Percentiles rank a stretch among this genome's conserved stretches.
Conservation (phyloP, 2,888 invertebrate species). For the Drosophila picticornis region DNA sequence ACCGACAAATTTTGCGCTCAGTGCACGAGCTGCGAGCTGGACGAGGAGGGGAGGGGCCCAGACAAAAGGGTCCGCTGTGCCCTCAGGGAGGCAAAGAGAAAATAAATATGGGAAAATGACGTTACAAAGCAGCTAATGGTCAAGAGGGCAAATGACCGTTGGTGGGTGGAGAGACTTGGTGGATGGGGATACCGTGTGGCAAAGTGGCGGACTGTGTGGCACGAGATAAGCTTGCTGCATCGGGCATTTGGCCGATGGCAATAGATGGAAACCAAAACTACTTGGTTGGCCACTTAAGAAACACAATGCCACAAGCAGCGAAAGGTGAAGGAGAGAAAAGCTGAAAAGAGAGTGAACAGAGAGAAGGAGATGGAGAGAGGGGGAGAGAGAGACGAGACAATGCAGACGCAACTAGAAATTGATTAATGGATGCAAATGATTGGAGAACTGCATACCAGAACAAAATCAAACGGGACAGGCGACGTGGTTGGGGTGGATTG, state of each 20-base stretch:
- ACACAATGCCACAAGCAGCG: conserved; percentile 49
- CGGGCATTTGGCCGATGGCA: conserved; percentile 53
- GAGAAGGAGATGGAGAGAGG: not conserved
- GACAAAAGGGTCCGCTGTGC: conserved; percentile 59
- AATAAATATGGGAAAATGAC: conserved; percentile 42
- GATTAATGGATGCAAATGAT: conserved; percentile 85
- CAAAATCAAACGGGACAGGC: conserved; percentile 47
- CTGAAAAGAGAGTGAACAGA: not conserved
- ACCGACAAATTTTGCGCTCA: conserved; percentile 58
- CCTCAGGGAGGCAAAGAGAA: conserved; percentile 53
- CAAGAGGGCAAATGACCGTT: conserved; percentile 19
- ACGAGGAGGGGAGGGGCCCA: not conserved
- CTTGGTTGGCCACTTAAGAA: conserved; percentile 73
- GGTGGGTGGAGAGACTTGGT: not conserved
- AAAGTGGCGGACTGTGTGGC: conserved; percentile 67
- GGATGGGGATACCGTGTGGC: conserved; percentile 11
- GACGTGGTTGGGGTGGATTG: not conserved
- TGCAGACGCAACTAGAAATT: conserved; percentile 75
- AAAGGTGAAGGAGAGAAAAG: conserved; percentile 37
- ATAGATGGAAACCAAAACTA: conserved; percentile 58
- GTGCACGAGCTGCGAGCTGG: conserved; percentile 12
- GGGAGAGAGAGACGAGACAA: conserved; percentile 15
- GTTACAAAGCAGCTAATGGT: conserved; percentile 68
- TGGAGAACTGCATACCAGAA: conserved; percentile 75
- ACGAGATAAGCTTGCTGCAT: conserved; percentile 68